Evolutionary conservation across 2,888 invertebrate genomes (phyloP).

Genomic region (Pandemis heparana): DNA sequence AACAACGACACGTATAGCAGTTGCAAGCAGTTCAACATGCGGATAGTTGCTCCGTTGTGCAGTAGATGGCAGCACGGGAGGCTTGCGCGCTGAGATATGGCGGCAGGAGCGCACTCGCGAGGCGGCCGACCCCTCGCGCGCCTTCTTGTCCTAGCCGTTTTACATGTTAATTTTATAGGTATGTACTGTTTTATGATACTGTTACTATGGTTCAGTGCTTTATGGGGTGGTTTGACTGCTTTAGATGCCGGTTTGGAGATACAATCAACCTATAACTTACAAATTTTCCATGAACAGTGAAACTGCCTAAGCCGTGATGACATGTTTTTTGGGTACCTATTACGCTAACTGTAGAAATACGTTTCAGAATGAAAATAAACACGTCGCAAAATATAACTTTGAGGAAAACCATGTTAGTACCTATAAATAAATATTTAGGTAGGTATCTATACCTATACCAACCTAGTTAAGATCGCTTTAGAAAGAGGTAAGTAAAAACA

Average conservation of each 20-base stretch:
- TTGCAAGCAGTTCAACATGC: slow-evolving; percentile 44
- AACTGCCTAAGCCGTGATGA: not conserved
- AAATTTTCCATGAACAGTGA: not conserved
- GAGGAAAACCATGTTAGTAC: too few species aligned
- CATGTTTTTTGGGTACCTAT: slow-evolving; percentile 1
- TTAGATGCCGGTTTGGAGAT: slow-evolving; percentile 5
- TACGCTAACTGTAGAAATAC: not conserved
- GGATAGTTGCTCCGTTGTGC: slow-evolving; percentile 56
- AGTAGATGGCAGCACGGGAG: slow-evolving; percentile 74
- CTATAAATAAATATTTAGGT: too few species aligned
- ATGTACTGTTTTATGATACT: slow-evolving; percentile 49
- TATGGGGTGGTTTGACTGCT: slow-evolving; percentile 12
- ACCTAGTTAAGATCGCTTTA: too few species aligned
- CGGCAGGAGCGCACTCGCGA: slow-evolving; percentile 66
- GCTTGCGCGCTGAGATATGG: slow-evolving; percentile 76
- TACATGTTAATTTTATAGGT: slow-evolving; percentile 83
- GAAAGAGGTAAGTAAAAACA: too few species aligned
- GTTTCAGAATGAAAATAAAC: too few species aligned
- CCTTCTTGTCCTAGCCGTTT: slow-evolving; percentile 71
- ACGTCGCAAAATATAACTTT: too few species aligned
- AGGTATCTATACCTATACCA: too few species aligned
- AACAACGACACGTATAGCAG: slow-evolving; percentile 49
- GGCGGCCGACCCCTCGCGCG: slow-evolving; percentile 77
- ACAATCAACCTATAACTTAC: not conserved
- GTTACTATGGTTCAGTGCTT: not conserved